Percentiles rank a stretch among this genome's conserved stretches.
These are phyloP conservation scores for Melanotus villosus DNA, from an alignment of 2,888 invertebrate genomes.

Conservation along the genomic window DNA sequence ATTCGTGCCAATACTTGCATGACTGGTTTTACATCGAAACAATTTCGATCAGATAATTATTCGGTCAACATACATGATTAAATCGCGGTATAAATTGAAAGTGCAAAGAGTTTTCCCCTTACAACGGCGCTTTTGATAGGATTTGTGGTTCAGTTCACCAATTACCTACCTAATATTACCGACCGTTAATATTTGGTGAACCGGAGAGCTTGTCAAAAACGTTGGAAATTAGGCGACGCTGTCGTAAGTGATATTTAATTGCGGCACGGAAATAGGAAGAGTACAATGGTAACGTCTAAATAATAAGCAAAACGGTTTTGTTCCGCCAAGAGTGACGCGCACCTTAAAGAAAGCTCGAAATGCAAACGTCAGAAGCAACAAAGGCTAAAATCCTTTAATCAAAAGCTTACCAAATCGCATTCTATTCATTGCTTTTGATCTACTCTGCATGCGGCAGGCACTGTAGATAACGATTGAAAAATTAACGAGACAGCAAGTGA, in stretches of 20 bases:
- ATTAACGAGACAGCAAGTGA: constrained; percentile 50
- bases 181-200: not conserved
- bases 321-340: constrained; percentile 9
- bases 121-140: constrained; percentile 19
- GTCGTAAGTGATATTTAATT: constrained; percentile 25
- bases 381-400: constrained; percentile 40
- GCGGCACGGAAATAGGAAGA: constrained; percentile 15
- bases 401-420: constrained; percentile 39
- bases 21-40: constrained; percentile 34
- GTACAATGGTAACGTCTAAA: constrained; percentile 11
- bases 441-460: constrained; percentile 41
- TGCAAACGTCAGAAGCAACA: constrained; percentile 38
- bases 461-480: constrained; percentile 52
- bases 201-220: constrained; percentile 8
- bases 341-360: constrained; percentile 39
- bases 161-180: constrained; percentile 28
- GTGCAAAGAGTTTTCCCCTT: constrained; percentile 32
- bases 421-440: constrained; percentile 44
- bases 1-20: constrained; percentile 36
- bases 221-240: not conserved
- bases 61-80: constrained; percentile 34
- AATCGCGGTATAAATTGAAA: constrained; percentile 30
- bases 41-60: constrained; percentile 38
- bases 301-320: constrained; percentile 26
- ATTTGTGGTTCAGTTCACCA: constrained; percentile 35